Evolutionary conservation across 1,140 invertebrate species (phyloP).

Genomic region (Drosophila neocordata): DNA sequence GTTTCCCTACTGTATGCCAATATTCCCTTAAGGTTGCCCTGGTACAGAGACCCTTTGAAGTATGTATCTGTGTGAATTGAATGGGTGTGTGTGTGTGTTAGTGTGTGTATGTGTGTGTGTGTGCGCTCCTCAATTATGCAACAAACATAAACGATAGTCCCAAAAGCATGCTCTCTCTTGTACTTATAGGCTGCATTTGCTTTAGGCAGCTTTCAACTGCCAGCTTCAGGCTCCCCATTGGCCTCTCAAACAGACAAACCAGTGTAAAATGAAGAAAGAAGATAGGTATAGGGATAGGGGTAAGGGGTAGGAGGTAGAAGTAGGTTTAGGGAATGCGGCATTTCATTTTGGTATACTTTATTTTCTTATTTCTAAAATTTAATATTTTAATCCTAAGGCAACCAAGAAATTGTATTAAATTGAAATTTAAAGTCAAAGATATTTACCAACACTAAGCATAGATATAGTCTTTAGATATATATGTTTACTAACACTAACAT

Average conservation of each 20-base stretch:
- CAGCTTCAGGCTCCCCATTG: constrained; percentile 6
- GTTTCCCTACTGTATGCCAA: constrained; percentile 42
- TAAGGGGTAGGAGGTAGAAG: too few species aligned
- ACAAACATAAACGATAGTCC: constrained; percentile 20
- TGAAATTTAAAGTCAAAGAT: too few species aligned
- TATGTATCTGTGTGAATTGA: constrained; percentile 8
- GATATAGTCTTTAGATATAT: too few species aligned
- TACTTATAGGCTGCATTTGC: constrained; percentile 16
- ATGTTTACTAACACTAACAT: too few species aligned
- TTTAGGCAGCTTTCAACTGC: constrained; percentile 5
- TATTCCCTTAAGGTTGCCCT: constrained; percentile 28
- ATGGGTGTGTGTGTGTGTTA: neutral
- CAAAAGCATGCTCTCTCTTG: constrained; percentile 14
- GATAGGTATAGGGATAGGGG: too few species aligned
- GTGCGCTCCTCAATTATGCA: constrained; percentile 21
- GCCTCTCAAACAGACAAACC: neutral
- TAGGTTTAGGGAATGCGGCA: too few species aligned
- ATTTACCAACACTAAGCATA: too few species aligned
- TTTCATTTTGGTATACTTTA: too few species aligned
- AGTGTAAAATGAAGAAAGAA: neutral
- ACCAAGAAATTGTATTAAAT: too few species aligned
- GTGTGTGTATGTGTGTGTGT: constrained; percentile 13
- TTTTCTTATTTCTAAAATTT: neutral
- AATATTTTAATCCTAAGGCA: neutral
- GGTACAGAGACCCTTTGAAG: constrained; percentile 23